Evolutionary conservation across 2,113 vertebrate genomes (phyloP).

Genomic region (Aspiorhynchus laticeps): DNA sequence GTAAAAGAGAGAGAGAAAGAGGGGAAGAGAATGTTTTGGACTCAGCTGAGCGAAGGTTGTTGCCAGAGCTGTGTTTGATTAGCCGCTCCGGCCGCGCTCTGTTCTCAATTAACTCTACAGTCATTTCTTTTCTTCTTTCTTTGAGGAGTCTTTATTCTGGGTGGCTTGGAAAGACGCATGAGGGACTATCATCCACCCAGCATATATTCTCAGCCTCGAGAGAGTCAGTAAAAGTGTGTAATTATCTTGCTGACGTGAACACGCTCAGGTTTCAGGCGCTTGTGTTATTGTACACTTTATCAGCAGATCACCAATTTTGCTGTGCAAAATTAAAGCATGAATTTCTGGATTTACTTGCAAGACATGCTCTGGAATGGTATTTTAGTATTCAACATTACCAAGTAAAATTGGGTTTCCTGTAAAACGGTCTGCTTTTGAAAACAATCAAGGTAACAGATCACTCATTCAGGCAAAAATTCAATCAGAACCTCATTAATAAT

Average conservation of each 20-base stretch:
- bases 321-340: slow-evolving; percentile 10
- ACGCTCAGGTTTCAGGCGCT: slow-evolving; percentile 35
- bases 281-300: slow-evolving; percentile 44
- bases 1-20: slow-evolving; percentile 29
- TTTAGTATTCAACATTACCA: slow-evolving; percentile 1
- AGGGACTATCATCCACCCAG: slow-evolving; percentile 30
- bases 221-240: slow-evolving; percentile 30
- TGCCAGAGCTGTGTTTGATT: slow-evolving; percentile 61
- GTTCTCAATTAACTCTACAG: slow-evolving; percentile 59
- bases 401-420: slow-evolving; percentile 2
- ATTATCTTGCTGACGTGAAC: slow-evolving; percentile 40
- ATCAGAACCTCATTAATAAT: background rate
- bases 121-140: slow-evolving; percentile 46
- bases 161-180: slow-evolving; percentile 39
- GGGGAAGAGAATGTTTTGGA: slow-evolving; percentile 26
- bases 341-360: slow-evolving; percentile 21
- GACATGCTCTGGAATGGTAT: slow-evolving; percentile 9
- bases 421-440: slow-evolving; percentile 16
- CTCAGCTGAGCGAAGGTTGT: slow-evolving; percentile 19
- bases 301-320: slow-evolving; percentile 17
- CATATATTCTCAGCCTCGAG: slow-evolving; percentile 21
- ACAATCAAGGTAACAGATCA: background rate
- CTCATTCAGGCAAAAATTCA: background rate
- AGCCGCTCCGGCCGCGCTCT: slow-evolving; percentile 53
- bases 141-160: slow-evolving; percentile 40